These are phyloP conservation scores for Cyanoliseus patagonus DNA, from an alignment of 2,113 vertebrate genomes.

Conservation along the genomic window DNA sequence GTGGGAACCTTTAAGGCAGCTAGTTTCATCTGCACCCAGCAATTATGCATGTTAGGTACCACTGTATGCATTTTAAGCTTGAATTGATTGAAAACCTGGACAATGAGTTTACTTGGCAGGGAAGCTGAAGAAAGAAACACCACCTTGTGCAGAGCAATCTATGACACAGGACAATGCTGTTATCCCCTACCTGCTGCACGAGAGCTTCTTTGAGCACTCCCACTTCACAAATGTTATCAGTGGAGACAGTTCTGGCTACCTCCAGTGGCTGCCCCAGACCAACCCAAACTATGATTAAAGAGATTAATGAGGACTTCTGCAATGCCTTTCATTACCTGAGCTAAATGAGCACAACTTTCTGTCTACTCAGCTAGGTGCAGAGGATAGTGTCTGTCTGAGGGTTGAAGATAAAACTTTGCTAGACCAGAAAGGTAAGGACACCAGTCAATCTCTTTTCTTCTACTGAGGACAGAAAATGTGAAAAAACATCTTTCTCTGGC, in stretches of 20 bases:
- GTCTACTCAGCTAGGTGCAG: not conserved
- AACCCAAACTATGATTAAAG: not conserved
- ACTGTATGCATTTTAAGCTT: not conserved
- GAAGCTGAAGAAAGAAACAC: not conserved
- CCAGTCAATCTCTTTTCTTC: not conserved
- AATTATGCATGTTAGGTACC: not conserved
- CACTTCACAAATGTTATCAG: not conserved
- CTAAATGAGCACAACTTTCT: not conserved
- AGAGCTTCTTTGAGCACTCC: not conserved
- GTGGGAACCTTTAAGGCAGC: not conserved
- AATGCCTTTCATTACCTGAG: not conserved
- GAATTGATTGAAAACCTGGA: not conserved
- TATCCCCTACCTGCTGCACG: not conserved
- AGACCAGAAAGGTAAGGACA: not conserved
- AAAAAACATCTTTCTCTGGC: not conserved
- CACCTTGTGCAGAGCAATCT: not conserved
- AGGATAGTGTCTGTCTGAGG: not conserved
- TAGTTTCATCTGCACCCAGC: not conserved
- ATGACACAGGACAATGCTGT: fast-evolving
- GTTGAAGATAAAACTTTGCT: not conserved
- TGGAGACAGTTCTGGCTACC: not conserved
- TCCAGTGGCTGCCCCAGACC: not conserved
- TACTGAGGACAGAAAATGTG: not conserved
- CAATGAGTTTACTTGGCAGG: not conserved
- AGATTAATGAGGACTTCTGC: not conserved